These are phyloP conservation scores for Anas platyrhynchos DNA, from an alignment of 2,113 vertebrate genomes.

Conservation along the genomic window DNA sequence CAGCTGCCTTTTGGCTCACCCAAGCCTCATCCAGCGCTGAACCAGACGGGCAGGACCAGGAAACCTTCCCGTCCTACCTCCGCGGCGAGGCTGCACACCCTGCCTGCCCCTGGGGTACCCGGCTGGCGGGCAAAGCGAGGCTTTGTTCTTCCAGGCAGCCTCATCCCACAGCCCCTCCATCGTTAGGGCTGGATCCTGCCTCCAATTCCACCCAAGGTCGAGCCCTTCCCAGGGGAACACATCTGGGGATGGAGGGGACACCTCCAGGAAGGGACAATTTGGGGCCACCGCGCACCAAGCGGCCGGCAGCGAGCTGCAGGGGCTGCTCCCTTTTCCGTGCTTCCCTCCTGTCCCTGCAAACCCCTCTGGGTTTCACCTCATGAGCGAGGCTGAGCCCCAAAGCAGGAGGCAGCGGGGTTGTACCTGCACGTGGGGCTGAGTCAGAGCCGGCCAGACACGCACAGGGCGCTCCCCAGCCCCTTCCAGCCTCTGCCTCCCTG, in stretches of 20 bases:
- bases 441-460: neutral
- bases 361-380: fast-evolving
- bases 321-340: neutral
- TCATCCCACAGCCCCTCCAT: neutral
- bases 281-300: too few species aligned
- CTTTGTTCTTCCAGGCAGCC: conserved; percentile 13
- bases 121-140: neutral
- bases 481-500: conserved; percentile 5
- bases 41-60: conserved; percentile 49
- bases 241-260: neutral
- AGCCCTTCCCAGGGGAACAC: neutral
- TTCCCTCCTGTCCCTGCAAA: neutral
- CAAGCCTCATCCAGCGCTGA: neutral
- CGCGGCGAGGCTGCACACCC: conserved; percentile 13
- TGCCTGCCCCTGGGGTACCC: conserved; percentile 37
- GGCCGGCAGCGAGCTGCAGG: fast-evolving
- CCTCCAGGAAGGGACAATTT: neutral
- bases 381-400: neutral
- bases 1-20: conserved; percentile 17
- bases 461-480: conserved; percentile 26
- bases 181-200: neutral
- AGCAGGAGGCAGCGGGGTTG: neutral
- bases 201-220: neutral
- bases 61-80: conserved; percentile 5
- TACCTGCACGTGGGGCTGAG: conserved; percentile 18